Percentiles rank a stretch among this genome's conserved stretches.
Evolutionary conservation across 2,797 vertebrate species (phyloP).

Genomic region (Crypturellus tataupa): DNA sequence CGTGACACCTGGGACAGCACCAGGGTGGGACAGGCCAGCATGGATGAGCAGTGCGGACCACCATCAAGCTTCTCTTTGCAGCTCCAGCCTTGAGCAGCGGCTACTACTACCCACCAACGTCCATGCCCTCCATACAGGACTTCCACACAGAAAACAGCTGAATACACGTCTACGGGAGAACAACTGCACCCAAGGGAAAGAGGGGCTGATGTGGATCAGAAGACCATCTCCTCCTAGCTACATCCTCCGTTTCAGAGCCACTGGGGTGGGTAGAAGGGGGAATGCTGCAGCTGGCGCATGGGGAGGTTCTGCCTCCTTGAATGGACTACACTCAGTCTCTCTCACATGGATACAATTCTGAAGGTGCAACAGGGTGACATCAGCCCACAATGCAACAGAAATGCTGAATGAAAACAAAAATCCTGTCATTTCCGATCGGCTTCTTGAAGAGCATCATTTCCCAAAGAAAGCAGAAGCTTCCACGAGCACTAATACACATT

Average conservation of each 20-base stretch:
- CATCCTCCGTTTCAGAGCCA: neutral
- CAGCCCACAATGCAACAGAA: neutral
- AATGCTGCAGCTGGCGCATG: neutral
- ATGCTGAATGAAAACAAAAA: neutral
- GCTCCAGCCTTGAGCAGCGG: neutral
- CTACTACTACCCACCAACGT: fast-evolving
- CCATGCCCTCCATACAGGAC: neutral
- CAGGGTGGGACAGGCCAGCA: neutral
- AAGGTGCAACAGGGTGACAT: fast-evolving
- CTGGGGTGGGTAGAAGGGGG: neutral
- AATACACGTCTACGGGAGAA: neutral
- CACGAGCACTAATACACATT: fast-evolving
- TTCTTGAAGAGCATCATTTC: neutral
- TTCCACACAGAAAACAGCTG: neutral
- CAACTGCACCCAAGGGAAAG: too few relatives aligned
- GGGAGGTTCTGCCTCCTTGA: neutral
- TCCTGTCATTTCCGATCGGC: neutral
- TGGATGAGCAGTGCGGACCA: neutral
- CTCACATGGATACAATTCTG: neutral
- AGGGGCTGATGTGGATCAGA: neutral
- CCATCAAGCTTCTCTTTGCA: neutral
- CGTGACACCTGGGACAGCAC: neutral
- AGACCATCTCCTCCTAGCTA: neutral
- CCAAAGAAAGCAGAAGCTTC: neutral
- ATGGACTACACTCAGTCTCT: neutral